Conservation (phyloP, 2,797 vertebrate genomes). For the Peromyscus nudipes region DNA sequence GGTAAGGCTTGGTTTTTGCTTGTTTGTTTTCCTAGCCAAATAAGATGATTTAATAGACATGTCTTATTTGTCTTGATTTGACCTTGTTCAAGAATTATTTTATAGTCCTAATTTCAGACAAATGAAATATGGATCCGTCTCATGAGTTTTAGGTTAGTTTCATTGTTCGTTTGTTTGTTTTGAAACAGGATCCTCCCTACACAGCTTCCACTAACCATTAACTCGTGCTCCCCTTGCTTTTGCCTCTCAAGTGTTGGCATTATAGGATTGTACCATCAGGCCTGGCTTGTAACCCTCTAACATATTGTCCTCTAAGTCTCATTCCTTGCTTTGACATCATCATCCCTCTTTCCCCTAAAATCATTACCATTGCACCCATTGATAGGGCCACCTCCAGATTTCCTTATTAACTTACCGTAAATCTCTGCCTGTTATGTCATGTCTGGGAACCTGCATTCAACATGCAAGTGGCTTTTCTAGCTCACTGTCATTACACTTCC, state of each 20-base stretch:
- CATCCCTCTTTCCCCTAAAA: neutral
- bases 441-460: neutral
- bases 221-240: neutral
- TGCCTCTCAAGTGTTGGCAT: neutral
- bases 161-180: neutral
- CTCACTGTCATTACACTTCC: neutral
- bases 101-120: neutral
- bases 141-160: neutral
- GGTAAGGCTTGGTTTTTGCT: neutral
- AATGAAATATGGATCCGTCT: neutral
- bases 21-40: neutral
- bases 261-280: neutral
- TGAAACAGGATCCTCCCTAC: neutral
- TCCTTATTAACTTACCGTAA: neutral
- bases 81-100: neutral
- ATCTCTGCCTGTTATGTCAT: neutral
- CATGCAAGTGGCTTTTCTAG: neutral
- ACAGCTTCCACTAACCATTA: neutral
- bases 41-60: neutral
- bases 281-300: neutral
- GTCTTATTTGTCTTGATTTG: neutral
- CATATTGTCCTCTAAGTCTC: neutral
- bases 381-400: neutral
- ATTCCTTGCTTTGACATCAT: neutral
- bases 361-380: neutral